Evolutionary conservation across 2,113 vertebrate species (phyloP), one percentile per base, ranked within the genome.

Genomic region (Chlamydotis undulata): DNA sequence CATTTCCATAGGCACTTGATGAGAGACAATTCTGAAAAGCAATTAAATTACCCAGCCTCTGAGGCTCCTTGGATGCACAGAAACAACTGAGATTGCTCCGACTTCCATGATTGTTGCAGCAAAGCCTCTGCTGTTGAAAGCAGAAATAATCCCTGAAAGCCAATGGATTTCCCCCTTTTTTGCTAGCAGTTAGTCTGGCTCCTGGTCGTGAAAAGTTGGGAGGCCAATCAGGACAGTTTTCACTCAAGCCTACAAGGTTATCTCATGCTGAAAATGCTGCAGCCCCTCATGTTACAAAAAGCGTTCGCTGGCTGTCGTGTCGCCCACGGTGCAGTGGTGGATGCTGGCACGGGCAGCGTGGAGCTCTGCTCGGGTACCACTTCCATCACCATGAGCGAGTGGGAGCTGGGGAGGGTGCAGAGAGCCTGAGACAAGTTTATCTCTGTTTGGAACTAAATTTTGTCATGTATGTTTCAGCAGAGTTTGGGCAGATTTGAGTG

Each of bases 281-380:
- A 80, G 5, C 7, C 22, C 19, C 49, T 73, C 0, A 1, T 69
- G 63, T 69, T 60, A 41, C 5, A 9, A 2, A 16, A 19, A 41
- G 24, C 4, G 1, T 74, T 82, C 21, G 14, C 10, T 49, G 25
- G 18, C 23, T 43, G 21, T 39, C 0, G 0, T 19, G 24, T 28
- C 63, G 43, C n/a, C 26, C 0, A 0, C 9, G 14, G 43, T 8
- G 1, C 0, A 0, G 15, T 13, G 35, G 14, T n/a, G 31, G 22
- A n/a, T 57, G 25, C 25, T 68, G 1, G 2, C 2, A 1, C 0
- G 4, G 89, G 43, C 39, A 19, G 39, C 2, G 1, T 2, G 10
- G 28, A 84, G 31, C 31, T 75, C 59, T 84, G 41, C 64, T 43
- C 0, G 3, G 23, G 24, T 85, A 45, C 43, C 26, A 23, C 7